Conservation (phyloP, 2,888 invertebrate species). For the Agonopterix alstromeriana region DNA sequence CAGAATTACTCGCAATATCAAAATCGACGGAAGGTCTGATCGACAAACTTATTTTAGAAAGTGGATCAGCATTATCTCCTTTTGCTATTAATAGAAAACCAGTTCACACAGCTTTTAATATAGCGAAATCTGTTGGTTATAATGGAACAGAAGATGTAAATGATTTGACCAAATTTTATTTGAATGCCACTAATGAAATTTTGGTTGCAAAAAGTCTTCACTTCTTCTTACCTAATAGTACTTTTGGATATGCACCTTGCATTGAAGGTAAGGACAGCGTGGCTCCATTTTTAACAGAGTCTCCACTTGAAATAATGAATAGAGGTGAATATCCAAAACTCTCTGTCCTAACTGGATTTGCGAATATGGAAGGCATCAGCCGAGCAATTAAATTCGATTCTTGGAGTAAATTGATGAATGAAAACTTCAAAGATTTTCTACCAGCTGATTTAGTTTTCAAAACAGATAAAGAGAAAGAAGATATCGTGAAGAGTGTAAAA, state of each 20-base stretch:
- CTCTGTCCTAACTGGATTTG: conserved; percentile 48
- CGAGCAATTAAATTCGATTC: conserved; percentile 42
- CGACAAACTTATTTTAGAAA: conserved; percentile 56
- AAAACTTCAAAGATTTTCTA: conserved; percentile 49
- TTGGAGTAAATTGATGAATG: conserved; percentile 59
- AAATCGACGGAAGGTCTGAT: conserved; percentile 49
- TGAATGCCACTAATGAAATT: conserved; percentile 34
- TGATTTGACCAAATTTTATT: conserved; percentile 54
- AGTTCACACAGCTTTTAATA: conserved; percentile 50
- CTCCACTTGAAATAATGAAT: conserved; percentile 47
- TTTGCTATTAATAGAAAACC: conserved; percentile 58
- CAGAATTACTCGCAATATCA: conserved; percentile 49
- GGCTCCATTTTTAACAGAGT: conserved; percentile 51
- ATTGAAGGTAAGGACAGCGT: conserved; percentile 39
- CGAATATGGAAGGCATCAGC: conserved; percentile 66
- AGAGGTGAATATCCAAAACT: conserved; percentile 40
- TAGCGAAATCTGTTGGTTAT: conserved; percentile 52
- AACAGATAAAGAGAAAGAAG: conserved; percentile 28
- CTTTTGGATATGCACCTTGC: conserved; percentile 64
- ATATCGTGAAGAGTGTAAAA: conserved; percentile 34
- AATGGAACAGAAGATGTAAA: conserved; percentile 46
- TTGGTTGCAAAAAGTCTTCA: conserved; percentile 46
- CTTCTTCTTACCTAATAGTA: conserved; percentile 55
- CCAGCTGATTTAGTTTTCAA: conserved; percentile 53
- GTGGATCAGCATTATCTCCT: conserved; percentile 57